Percentiles rank a stretch among this genome's conserved stretches.
phyloP scores from a whole-genome alignment of 1,140 invertebrate species.

The Ostrea denselamellosa region DNA sequence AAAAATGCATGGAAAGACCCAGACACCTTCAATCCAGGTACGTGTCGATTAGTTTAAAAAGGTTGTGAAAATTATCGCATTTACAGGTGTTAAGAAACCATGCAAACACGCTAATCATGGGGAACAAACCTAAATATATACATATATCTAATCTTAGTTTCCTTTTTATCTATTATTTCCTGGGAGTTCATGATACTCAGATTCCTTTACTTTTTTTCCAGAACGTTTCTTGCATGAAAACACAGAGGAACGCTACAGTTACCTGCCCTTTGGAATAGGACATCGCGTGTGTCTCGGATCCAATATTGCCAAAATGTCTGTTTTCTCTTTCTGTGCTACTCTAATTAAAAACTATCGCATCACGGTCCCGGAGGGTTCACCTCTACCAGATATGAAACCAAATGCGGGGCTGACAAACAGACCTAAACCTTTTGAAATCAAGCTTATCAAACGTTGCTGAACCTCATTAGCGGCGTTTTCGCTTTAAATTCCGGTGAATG shows the following conservation, averaged over 20 bases:
- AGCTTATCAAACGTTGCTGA: constrained; percentile 46
- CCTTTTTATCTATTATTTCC: too few species aligned
- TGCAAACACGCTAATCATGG: too few species aligned
- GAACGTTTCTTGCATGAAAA: constrained; percentile 52
- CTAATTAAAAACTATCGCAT: constrained; percentile 53
- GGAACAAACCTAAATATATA: too few species aligned
- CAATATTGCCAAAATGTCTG: constrained; percentile 58
- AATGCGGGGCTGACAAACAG: constrained; percentile 54
- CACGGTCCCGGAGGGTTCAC: constrained; percentile 41
- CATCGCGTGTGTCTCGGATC: constrained; percentile 59
- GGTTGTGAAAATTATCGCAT: too few species aligned
- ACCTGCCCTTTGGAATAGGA: constrained; percentile 60
- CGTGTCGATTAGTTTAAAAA: constrained; percentile 68
- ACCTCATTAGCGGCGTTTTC: not conserved
- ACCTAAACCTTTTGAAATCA: constrained; percentile 58
- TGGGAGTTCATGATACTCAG: not conserved
- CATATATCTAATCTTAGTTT: too few species aligned
- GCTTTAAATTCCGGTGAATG: not conserved
- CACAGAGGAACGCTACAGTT: constrained; percentile 53
- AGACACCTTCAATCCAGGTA: constrained; percentile 84
- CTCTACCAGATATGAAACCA: constrained; percentile 52
- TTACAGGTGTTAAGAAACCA: too few species aligned
- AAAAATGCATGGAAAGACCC: constrained; percentile 85
- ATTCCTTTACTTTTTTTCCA: constrained; percentile 32
- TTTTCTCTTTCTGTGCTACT: constrained; percentile 59